Evolutionary conservation across 2,888 invertebrate genomes (phyloP).

Genomic region (Monochamus alternatus): DNA sequence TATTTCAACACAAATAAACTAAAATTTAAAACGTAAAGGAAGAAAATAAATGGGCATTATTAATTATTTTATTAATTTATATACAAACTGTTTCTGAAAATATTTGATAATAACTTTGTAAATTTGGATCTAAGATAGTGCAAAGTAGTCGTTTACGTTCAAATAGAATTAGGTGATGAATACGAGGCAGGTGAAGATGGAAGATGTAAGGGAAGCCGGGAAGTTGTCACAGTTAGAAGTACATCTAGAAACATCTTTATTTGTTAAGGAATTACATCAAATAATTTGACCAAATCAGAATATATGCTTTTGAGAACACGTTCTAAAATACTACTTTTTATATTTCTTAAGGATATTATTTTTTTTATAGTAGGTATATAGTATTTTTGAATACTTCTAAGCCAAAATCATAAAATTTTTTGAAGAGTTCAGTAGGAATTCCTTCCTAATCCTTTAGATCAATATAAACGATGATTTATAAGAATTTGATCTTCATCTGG

Average conservation of each 20-base stretch:
- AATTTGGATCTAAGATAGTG: too few species aligned
- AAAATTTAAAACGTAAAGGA: too few species aligned
- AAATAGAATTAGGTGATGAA: too few species aligned
- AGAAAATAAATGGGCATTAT: too few species aligned
- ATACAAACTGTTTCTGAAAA: too few species aligned
- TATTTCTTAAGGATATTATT: not conserved
- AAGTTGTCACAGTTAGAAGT: too few species aligned
- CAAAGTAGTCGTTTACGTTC: too few species aligned
- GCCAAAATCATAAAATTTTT: not conserved
- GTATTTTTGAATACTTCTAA: not conserved
- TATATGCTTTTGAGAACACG: not conserved
- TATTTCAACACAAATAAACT: too few species aligned
- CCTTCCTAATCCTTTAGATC: not conserved
- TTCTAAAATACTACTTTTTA: not conserved
- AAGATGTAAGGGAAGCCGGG: too few species aligned
- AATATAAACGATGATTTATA: not conserved
- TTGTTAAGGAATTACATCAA: not conserved
- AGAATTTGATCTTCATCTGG: not conserved
- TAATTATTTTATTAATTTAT: too few species aligned
- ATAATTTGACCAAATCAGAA: not conserved
- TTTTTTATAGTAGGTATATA: not conserved
- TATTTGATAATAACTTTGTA: too few species aligned
- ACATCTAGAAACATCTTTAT: not conserved
- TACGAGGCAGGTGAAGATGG: too few species aligned
- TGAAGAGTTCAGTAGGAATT: not conserved